Base-by-base conservation (phyloP, 1,140 invertebrate genomes). In the Eupristina koningsbergeri region DNA sequence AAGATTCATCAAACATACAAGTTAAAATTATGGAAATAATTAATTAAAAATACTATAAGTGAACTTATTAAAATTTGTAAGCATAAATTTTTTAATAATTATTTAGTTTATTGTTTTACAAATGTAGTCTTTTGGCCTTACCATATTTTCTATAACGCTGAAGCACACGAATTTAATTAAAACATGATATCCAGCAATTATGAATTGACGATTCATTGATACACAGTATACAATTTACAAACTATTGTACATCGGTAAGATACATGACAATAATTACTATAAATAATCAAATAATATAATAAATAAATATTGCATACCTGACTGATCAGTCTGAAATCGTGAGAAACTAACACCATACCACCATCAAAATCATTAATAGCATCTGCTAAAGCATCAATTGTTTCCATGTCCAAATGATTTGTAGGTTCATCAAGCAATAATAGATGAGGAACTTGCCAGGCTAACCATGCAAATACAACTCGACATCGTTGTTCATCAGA, bases 371-470 rank as follows among this genome's bases (percentile, higher is more conserved):
- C 97, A 89, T 98, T 99, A 79, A 99, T 97, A 31, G 99, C 99
- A 85, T 99, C 98, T 17, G 98, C 99, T 15, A 99, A 93, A 0
- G 98, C 97, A 93, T 99, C 99, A 85, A 99, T 99, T 0, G 98
- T 99, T 93, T 99, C 99, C 96, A 99, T 99, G 89, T 99, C 99
- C 90, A 99, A 95, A 91, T 99, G 98, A 95, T 99, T 99, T 36
- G 98, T 99, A 86, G 98, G 99, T 95, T 99, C 98, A 92, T 99
- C 98, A 41, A 99, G 93, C 11, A 99, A 92, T 63, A 99, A 93
- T 81, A 99, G 92, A 93, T 99, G 98, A 9, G 98, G 98, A 41
- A 95, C 95, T 93, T 99, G 97, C 97, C 97, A 98, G 0, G 98
- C 97, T 74, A 98, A 92, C 96, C 97, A 99, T 8, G 99, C 98